Percentiles rank a stretch among this genome's conserved stretches.
phyloP scores from a whole-genome alignment of 2,113 vertebrate genomes.

The Poicephalus meyeri region DNA sequence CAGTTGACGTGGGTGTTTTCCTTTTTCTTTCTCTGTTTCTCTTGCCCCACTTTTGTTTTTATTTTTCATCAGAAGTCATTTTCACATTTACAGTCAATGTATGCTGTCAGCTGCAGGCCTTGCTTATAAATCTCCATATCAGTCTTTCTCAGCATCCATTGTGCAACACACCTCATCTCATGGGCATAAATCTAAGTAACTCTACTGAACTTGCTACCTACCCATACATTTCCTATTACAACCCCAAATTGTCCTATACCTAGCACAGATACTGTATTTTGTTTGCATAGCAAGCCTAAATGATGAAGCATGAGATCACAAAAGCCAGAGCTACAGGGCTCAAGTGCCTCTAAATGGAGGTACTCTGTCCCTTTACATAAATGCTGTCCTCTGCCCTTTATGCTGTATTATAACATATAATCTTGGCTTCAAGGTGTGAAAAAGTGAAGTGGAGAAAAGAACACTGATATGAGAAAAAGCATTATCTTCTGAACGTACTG shows the following conservation, averaged over 20 bases:
- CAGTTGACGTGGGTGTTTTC: not conserved
- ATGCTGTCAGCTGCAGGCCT: not conserved
- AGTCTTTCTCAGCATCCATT: not conserved
- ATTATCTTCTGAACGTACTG: not conserved
- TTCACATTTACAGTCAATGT: not conserved
- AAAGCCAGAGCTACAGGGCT: not conserved
- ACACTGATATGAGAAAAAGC: not conserved
- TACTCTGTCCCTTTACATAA: not conserved
- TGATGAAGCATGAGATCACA: not conserved
- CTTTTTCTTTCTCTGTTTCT: not conserved
- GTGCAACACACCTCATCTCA: not conserved
- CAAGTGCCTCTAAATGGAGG: not conserved
- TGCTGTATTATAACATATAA: not conserved
- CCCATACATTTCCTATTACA: not conserved
- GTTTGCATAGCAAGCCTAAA: not conserved
- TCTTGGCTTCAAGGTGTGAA: not conserved
- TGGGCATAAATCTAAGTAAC: not conserved
- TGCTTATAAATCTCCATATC: not conserved
- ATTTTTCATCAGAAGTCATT: not conserved
- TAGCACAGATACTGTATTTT: not conserved
- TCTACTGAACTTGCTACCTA: not conserved
- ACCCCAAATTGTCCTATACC: not conserved
- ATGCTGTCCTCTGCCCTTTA: not conserved
- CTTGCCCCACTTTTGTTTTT: not conserved
- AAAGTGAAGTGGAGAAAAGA: not conserved